Conservation (phyloP, 2,888 invertebrate genomes). For the Dynastes hyllus region DNA sequence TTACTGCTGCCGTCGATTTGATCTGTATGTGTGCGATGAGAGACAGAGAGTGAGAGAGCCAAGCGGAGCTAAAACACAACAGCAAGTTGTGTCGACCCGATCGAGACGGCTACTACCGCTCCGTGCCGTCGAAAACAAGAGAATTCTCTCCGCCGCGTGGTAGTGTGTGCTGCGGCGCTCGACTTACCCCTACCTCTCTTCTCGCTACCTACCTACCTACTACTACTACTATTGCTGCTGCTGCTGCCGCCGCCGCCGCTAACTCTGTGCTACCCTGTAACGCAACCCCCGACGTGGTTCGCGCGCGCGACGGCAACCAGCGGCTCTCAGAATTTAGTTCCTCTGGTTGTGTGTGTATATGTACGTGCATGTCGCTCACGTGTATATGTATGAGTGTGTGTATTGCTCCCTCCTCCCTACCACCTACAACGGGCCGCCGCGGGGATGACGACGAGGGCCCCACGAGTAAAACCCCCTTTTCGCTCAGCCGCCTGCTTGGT, state of each 20-base stretch:
- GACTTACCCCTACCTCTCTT: conserved; percentile 65
- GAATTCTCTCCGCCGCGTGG: conserved; percentile 50
- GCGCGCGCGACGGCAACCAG: conserved; percentile 58
- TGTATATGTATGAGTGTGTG: conserved; percentile 10
- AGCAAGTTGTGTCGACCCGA: conserved; percentile 50
- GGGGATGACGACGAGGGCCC: conserved; percentile 59
- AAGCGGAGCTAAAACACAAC: too few relatives aligned
- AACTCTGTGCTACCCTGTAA: conserved; percentile 54
- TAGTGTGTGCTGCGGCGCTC: conserved; percentile 50
- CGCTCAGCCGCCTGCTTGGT: neutral
- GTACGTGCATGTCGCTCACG: neutral
- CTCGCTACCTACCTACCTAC: neutral
- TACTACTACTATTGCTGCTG: neutral
- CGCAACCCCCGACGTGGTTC: neutral
- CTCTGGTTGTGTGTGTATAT: conserved; percentile 54
- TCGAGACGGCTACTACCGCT: conserved; percentile 55
- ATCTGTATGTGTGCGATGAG: too few relatives aligned
- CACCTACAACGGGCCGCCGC: neutral
- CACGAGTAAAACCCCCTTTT: conserved; percentile 64
- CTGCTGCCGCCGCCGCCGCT: conserved; percentile 68
- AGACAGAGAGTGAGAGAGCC: too few relatives aligned
- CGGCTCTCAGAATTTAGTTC: conserved; percentile 63
- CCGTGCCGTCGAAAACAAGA: conserved; percentile 57
- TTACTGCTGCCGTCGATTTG: too few relatives aligned
- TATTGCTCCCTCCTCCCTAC: conserved; percentile 49